Evolutionary conservation across 1,140 invertebrate genomes (phyloP).

Genomic region (Lepidostoma basale): DNA sequence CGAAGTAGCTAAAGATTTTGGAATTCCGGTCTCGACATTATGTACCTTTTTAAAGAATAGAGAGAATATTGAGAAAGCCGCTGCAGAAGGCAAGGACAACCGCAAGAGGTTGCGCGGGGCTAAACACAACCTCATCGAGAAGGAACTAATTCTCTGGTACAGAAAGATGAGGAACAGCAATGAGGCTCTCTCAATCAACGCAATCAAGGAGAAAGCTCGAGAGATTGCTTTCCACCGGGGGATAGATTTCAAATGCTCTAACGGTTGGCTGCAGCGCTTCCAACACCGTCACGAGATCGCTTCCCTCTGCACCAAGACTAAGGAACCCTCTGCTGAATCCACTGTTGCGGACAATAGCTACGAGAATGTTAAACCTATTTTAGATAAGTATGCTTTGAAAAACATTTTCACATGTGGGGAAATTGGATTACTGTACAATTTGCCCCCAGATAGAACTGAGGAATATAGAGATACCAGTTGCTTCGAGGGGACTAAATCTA

Average conservation of each 20-base stretch:
- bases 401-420: conserved; percentile 28
- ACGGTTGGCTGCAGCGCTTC: conserved; percentile 18
- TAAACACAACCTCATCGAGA: conserved; percentile 11
- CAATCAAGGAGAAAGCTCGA: conserved; percentile 11
- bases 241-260: conserved; percentile 13
- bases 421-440: conserved; percentile 6
- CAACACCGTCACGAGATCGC: conserved; percentile 3
- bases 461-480: neutral
- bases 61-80: neutral
- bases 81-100: conserved; percentile 18
- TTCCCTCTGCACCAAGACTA: neutral
- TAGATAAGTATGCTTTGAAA: conserved; percentile 5
- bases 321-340: neutral
- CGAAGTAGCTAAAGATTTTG: conserved; percentile 13
- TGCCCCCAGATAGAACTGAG: neutral
- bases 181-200: neutral
- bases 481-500: conserved; percentile 6
- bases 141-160: conserved; percentile 10
- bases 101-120: neutral
- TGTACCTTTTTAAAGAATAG: conserved; percentile 20
- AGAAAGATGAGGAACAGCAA: neutral
- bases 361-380: conserved; percentile 18
- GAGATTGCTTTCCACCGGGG: conserved; percentile 1
- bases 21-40: conserved; percentile 9
- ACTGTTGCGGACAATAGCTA: neutral